Evolutionary conservation across 1,140 invertebrate genomes (phyloP).

Genomic region (Pogonognathellus flavescens): DNA sequence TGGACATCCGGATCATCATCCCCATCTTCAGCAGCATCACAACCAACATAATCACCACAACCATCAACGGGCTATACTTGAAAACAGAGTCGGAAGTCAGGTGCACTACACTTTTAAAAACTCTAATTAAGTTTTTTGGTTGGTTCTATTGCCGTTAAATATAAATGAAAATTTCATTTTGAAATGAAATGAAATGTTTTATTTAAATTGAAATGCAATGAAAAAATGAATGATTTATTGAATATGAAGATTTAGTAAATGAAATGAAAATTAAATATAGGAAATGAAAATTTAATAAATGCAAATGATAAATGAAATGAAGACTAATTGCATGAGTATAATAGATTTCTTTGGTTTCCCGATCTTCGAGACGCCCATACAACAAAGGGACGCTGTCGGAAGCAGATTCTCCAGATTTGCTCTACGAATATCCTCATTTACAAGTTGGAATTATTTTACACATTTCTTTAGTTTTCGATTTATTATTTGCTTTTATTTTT

Average conservation of each 20-base stretch:
- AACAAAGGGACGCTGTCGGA: conserved; percentile 51
- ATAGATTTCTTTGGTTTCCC: conserved; percentile 53
- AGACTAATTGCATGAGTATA: too few relatives aligned
- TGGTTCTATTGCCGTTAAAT: too few relatives aligned
- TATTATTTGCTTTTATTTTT: neutral
- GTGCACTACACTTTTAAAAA: neutral
- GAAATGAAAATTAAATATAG: too few relatives aligned
- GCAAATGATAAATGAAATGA: too few relatives aligned
- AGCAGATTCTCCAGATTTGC: conserved; percentile 82
- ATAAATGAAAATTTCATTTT: too few relatives aligned
- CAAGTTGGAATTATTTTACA: neutral
- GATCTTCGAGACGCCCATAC: conserved; percentile 22
- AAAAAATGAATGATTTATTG: too few relatives aligned
- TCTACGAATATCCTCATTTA: conserved; percentile 74
- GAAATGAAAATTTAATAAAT: too few relatives aligned
- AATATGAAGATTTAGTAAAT: too few relatives aligned
- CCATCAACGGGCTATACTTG: neutral
- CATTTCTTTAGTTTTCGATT: neutral
- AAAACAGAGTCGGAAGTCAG: conserved; percentile 23
- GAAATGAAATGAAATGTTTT: too few relatives aligned
- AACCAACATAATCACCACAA: neutral
- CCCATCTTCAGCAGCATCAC: neutral
- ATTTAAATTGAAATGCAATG: too few relatives aligned
- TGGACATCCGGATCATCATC: conserved; percentile 7
- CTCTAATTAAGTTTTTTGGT: neutral